These are phyloP conservation scores for Caenorhabditis sp. DNA, from an alignment of 2,888 invertebrate genomes.

Conservation along the genomic window DNA sequence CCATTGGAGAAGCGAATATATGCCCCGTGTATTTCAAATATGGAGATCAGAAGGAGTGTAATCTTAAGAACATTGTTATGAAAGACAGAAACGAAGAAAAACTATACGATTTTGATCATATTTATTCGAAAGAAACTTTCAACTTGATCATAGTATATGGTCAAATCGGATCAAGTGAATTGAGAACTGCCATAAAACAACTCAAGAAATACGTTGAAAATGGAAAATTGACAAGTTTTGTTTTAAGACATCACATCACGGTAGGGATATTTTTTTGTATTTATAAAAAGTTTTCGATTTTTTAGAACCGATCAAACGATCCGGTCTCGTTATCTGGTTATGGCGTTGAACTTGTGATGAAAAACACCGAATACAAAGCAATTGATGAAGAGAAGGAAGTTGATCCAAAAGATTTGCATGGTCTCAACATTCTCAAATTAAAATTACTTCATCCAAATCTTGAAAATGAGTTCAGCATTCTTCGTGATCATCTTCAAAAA, in stretches of 20 bases:
- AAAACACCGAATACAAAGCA: conserved; percentile 98
- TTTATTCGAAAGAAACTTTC: conserved; percentile 12
- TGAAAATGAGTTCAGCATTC: conserved; percentile 81
- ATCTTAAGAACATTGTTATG: conserved; percentile 1
- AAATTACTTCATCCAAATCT: conserved; percentile 79
- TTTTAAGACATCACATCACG: conserved; percentile 86
- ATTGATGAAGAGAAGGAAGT: conserved; percentile 81
- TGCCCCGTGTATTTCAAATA: conserved; percentile 13
- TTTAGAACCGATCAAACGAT: not conserved
- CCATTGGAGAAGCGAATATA: not conserved
- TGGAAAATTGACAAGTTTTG: conserved; percentile 81
- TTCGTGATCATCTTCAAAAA: conserved; percentile 84
- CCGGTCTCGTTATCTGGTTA: conserved; percentile 87
- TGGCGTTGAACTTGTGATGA: conserved; percentile 96
- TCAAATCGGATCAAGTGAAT: conserved; percentile 82
- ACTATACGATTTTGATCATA: conserved; percentile 47
- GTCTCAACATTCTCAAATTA: conserved; percentile 83
- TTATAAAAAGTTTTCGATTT: not conserved
- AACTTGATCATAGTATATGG: conserved; percentile 79
- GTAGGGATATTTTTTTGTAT: conserved; percentile 72
- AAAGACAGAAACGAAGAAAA: conserved; percentile 12
- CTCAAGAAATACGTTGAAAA: conserved; percentile 76
- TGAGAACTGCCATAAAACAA: conserved; percentile 72
- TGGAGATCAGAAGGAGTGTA: conserved; percentile 10
- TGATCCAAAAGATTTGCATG: conserved; percentile 81